Evolutionary conservation across 2,888 invertebrate genomes (phyloP).

Genomic region (Scaeva pyrastri): DNA sequence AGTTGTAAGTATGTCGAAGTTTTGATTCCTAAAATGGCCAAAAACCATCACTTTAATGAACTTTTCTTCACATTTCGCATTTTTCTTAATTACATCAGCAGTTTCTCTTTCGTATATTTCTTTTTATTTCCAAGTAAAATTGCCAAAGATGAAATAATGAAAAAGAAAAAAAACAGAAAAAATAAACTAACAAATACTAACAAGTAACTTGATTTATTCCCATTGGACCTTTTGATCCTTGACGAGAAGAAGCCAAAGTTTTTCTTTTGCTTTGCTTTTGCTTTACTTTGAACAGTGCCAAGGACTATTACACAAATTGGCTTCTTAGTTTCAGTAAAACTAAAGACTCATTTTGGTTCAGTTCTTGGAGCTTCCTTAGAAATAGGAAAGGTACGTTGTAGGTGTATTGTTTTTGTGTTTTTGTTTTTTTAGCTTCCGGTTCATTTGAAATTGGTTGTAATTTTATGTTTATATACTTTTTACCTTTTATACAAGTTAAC

Average conservation of each 20-base stretch:
- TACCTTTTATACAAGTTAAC: not conserved
- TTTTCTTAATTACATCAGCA: conserved; percentile 15
- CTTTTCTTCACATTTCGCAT: conserved; percentile 29
- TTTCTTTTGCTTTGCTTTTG: not conserved
- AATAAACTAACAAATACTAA: not conserved
- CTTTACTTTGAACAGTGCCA: not conserved
- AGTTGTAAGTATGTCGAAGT: not conserved
- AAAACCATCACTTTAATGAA: conserved; percentile 18
- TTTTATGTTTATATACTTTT: not conserved
- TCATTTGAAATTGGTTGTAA: conserved; percentile 24
- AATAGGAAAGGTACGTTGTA: no score
- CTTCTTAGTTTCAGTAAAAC: conserved; percentile 23
- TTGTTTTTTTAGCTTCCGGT: not conserved
- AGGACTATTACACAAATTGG: conserved; percentile 28
- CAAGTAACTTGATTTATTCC: conserved; percentile 37
- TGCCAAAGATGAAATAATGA: not conserved
- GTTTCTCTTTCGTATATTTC: conserved; percentile 1
- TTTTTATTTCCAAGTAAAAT: conserved; percentile 8
- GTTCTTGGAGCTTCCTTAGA: no score
- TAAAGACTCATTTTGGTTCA: conserved; percentile 20
- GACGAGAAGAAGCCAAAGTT: conserved; percentile 17
- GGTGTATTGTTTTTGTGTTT: not conserved
- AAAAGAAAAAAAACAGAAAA: not conserved
- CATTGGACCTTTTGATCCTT: conserved; percentile 27
- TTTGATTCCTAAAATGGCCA: conserved; percentile 1